Percentiles rank a stretch among this genome's conserved stretches.
phyloP scores from a whole-genome alignment of 2,888 invertebrate species.

The Eupelmus urozonus region DNA sequence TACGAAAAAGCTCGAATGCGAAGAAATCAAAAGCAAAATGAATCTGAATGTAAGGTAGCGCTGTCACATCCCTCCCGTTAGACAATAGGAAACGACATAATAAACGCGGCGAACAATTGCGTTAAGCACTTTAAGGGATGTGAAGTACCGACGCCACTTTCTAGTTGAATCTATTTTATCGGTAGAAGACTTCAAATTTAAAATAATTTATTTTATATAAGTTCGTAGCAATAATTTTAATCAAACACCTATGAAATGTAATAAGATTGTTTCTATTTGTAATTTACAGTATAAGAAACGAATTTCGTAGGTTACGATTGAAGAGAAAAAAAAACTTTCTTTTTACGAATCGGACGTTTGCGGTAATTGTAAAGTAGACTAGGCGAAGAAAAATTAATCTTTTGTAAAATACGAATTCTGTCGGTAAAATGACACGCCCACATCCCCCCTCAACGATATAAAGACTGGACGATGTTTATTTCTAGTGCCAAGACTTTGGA shows the following conservation, averaged over 20 bases:
- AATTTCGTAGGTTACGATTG: not conserved
- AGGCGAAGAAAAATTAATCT: not conserved
- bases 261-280: not conserved
- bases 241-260: not conserved
- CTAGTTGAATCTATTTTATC: conserved; percentile 19
- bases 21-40: not conserved
- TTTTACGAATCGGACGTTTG: not conserved
- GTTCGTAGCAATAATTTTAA: conserved; percentile 32
- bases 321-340: not conserved
- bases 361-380: not conserved
- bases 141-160: conserved; percentile 24
- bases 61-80: not conserved
- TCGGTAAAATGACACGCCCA: conserved; percentile 22
- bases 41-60: not conserved
- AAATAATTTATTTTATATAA: conserved; percentile 50
- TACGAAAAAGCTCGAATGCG: no score
- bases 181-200: conserved; percentile 24
- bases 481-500: conserved; percentile 53
- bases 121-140: conserved; percentile 32
- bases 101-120: conserved; percentile 48
- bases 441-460: conserved; percentile 36
- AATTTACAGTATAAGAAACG: not conserved
- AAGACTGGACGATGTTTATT: conserved; percentile 55
- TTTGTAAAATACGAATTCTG: not conserved
- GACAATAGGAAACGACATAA: conserved; percentile 3